These are phyloP conservation scores for Jordanella pulchra DNA, from an alignment of 2,797 vertebrate species.

Conservation along the genomic window DNA sequence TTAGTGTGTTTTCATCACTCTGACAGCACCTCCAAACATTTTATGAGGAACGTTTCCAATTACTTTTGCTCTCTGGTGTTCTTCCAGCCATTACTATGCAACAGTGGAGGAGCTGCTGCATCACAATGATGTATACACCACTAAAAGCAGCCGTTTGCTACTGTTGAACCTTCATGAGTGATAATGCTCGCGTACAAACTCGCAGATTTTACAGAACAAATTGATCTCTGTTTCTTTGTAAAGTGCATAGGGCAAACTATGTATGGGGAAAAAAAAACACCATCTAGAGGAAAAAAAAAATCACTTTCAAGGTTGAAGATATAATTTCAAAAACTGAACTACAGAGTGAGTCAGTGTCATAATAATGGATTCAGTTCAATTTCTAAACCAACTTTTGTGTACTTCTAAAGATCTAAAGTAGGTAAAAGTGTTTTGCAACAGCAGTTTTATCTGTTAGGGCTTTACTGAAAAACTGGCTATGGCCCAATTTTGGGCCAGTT, in stretches of 20 bases:
- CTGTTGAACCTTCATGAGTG: constrained; percentile 53
- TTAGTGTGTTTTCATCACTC: constrained; percentile 56
- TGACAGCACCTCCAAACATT: constrained; percentile 57
- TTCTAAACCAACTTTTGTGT: constrained; percentile 21
- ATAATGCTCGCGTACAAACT: constrained; percentile 44
- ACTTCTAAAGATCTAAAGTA: constrained; percentile 20
- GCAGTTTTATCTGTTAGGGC: neutral
- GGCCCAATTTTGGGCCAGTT: neutral
- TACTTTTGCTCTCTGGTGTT: constrained; percentile 62
- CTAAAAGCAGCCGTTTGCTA: constrained; percentile 63
- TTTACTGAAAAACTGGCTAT: neutral
- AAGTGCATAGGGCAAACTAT: constrained; percentile 28
- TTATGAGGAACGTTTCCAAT: constrained; percentile 73
- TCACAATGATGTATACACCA: constrained; percentile 56
- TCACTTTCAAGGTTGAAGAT: neutral
- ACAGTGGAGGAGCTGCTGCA: constrained; percentile 52
- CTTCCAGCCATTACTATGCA: constrained; percentile 55
- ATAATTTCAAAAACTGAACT: constrained; percentile 12
- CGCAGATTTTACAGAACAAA: constrained; percentile 36
- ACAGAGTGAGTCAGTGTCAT: neutral
- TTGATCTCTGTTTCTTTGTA: constrained; percentile 12
- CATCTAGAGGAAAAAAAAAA: neutral
- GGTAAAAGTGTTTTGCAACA: neutral
- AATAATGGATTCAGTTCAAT: constrained; percentile 2
- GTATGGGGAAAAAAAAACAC: constrained; percentile 21